Evolutionary conservation across 2,113 vertebrate genomes (phyloP).

Genomic region (Agelaius phoeniceus): DNA sequence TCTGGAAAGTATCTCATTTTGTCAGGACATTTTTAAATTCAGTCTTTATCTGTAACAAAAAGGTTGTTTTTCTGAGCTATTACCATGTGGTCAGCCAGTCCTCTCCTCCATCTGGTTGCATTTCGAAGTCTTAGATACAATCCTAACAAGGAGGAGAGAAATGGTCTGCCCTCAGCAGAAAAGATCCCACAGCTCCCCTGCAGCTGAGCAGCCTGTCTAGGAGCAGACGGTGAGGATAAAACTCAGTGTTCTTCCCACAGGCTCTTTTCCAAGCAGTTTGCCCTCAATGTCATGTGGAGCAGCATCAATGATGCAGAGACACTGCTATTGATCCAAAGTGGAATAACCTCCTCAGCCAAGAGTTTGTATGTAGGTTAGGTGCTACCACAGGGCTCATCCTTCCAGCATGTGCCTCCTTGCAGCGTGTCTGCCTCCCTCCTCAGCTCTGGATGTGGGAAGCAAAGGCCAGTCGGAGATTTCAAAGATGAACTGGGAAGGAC

Average conservation of each 20-base stretch:
- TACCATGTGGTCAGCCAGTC: background rate
- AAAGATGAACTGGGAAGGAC: accelerated
- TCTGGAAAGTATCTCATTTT: background rate
- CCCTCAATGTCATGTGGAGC: background rate
- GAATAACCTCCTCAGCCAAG: background rate
- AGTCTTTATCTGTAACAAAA: background rate
- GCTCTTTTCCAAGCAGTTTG: background rate
- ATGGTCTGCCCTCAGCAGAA: background rate
- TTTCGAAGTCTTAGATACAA: background rate
- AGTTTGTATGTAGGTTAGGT: background rate
- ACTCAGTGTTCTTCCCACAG: background rate
- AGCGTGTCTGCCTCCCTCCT: background rate
- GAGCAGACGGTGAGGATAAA: conserved; percentile 32
- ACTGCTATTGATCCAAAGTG: accelerated
- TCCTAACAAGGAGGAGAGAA: background rate
- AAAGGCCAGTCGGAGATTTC: accelerated
- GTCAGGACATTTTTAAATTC: background rate
- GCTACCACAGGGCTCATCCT: background rate
- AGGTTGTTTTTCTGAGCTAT: background rate
- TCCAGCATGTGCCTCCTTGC: background rate
- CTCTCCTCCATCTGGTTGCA: background rate
- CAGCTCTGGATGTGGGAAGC: background rate
- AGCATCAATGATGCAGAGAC: background rate
- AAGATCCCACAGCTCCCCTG: background rate
- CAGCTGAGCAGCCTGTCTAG: conserved; percentile 11